Evolutionary conservation across 2,797 vertebrate genomes (phyloP).

Genomic region (Enteromius anoplus): DNA sequence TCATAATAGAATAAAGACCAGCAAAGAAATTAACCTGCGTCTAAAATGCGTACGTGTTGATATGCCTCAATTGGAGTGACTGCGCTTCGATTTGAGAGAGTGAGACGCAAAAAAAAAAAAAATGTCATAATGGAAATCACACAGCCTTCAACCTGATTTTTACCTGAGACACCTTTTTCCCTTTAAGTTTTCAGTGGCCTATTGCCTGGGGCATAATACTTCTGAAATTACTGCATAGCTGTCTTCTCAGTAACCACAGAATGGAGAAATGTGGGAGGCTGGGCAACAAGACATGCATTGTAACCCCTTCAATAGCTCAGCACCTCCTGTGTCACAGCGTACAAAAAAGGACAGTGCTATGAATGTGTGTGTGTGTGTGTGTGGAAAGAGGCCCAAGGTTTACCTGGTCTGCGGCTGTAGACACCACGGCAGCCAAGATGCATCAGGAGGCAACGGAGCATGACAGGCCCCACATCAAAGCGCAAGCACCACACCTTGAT

Average conservation of each 20-base stretch:
- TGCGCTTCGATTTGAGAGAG: conserved; percentile 36
- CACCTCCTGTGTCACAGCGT: conserved; percentile 56
- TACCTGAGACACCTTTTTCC: conserved; percentile 56
- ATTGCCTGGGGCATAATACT: conserved; percentile 66
- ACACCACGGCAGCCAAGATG: conserved; percentile 81
- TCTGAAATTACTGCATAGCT: conserved; percentile 62
- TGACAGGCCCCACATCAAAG: conserved; percentile 85
- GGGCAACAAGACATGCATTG: conserved; percentile 63
- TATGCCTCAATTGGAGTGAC: conserved; percentile 32
- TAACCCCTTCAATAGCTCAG: conserved; percentile 55
- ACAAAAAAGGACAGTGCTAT: conserved; percentile 46
- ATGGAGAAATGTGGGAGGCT: conserved; percentile 61
- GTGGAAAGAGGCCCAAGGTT: conserved; percentile 63
- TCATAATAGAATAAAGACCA: conserved; percentile 64
- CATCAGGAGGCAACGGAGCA: conserved; percentile 74
- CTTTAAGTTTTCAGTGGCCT: conserved; percentile 54
- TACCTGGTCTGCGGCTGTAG: conserved; percentile 81
- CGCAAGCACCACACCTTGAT: conserved; percentile 81
- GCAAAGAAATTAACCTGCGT: conserved; percentile 71
- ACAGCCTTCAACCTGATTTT: conserved; percentile 47
- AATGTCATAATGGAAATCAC: conserved; percentile 19
- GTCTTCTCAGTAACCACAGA: conserved; percentile 65
- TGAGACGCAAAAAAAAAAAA: conserved; percentile 16
- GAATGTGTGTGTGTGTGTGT: conserved; percentile 27
- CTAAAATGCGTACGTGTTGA: conserved; percentile 43